A percentile compares a stretch with the other conserved stretches of the same genome.
Evolutionary conservation across 2,888 invertebrate genomes (phyloP).

Genomic region (Polyommatus iphigenia): DNA sequence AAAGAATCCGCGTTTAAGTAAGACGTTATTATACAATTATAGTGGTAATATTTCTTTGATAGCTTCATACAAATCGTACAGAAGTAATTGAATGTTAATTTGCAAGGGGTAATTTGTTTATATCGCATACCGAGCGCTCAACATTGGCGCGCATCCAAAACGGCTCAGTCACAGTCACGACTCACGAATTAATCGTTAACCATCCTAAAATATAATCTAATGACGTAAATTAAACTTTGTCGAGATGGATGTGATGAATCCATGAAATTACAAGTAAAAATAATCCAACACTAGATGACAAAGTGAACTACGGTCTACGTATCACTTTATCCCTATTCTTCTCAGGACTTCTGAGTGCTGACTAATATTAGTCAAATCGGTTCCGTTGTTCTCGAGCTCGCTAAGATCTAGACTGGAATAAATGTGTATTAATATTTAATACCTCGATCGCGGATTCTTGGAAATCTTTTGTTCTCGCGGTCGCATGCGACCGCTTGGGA

Average conservation of each 20-base stretch:
- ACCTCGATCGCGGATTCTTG: too few relatives aligned
- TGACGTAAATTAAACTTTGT: neutral
- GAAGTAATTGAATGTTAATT: slow-evolving; percentile 35
- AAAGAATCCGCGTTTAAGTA: neutral
- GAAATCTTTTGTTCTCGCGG: too few relatives aligned
- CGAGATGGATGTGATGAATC: neutral
- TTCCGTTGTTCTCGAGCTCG: too few relatives aligned
- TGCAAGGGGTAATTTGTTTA: slow-evolving; percentile 57
- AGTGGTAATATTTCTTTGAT: neutral
- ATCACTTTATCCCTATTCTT: too few relatives aligned
- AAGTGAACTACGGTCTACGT: too few relatives aligned
- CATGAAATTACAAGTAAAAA: neutral
- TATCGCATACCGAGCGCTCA: slow-evolving; percentile 41
- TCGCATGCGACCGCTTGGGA: too few relatives aligned
- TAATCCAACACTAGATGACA: too few relatives aligned
- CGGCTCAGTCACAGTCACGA: neutral
- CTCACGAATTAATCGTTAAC: slow-evolving; percentile 1
- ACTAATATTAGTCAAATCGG: too few relatives aligned
- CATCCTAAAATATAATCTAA: neutral
- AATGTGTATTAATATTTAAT: too few relatives aligned
- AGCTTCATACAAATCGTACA: neutral
- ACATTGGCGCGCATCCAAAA: slow-evolving; percentile 22
- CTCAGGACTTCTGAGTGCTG: too few relatives aligned
- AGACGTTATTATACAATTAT: too few relatives aligned
- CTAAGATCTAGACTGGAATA: too few relatives aligned